Evolutionary conservation across 2,113 vertebrate species (phyloP), one percentile per base, ranked within the genome.

Genomic region (Dolichallabes microphthalmus): DNA sequence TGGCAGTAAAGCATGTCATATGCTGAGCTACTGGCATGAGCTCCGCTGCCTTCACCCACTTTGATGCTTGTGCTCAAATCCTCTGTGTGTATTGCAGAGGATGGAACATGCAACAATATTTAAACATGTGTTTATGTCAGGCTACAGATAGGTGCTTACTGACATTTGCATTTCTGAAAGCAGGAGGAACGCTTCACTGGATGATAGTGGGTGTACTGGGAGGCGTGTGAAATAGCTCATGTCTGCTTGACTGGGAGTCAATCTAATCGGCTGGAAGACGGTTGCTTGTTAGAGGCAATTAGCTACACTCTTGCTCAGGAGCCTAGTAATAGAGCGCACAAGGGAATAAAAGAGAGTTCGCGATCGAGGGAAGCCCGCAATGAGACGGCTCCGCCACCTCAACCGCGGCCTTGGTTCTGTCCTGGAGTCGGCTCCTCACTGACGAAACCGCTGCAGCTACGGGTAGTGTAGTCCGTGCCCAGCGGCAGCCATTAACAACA

Each of bases 401-500:
- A 88, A 92, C 93, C 93, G 83, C 93, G 91, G 91, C 90, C 91
- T 91, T 87, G 91, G 79, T 90, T 89, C 87, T 89, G 90, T 90
- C 93, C 93, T 94, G 92, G 94, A 94, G 94, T 94, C 91, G 88
- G 91, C 88, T 86, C 93, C 61, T 90, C 89, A 90, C 91, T 92
- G 87, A 94, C 86, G 84, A 93, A 95, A 92, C 94, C 93, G 84
- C 94, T 52, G 88, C 88, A 88, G 91, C 86, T 86, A 83, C 83
- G 75, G 93, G 92, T 76, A 89, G 90, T 53, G 52, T 89, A 90
- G 90, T 90, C 91, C 91, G 93, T 91, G 87, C 88, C 73, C 87
- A 90, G 91, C 92, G 88, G 89, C 88, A 19, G 89, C 91, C 92
- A 93, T 94, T 94, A 94, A 92, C 92, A 92, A 89, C 92, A 88